A percentile compares a stretch with the other conserved stretches of the same genome.
Evolutionary conservation across 2,797 vertebrate genomes (phyloP).

Genomic region (Pantherophis vulpinus): DNA sequence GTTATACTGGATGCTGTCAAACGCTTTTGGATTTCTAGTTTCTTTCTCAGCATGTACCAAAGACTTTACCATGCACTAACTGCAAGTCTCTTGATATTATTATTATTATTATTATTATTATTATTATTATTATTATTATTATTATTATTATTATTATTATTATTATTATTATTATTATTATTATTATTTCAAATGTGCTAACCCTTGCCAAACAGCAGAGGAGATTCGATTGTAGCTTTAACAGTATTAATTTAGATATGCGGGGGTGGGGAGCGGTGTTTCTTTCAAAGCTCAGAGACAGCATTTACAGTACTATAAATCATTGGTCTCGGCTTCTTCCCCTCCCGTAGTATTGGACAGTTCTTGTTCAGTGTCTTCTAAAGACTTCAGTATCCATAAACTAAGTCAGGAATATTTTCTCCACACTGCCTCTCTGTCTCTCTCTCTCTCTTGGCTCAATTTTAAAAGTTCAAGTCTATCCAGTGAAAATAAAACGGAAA

Average conservation of each 20-base stretch:
- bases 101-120: too few relatives aligned
- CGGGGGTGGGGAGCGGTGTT: background rate
- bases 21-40: slow-evolving; percentile 45
- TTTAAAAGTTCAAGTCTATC: background rate
- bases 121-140: background rate
- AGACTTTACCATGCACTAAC: slow-evolving; percentile 43
- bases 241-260: slow-evolving; percentile 53
- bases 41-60: slow-evolving; percentile 33
- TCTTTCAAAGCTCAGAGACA: too few relatives aligned
- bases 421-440: background rate
- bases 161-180: slow-evolving; percentile 53
- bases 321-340: too few relatives aligned
- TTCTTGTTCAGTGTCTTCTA: too few relatives aligned
- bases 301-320: too few relatives aligned
- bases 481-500: background rate
- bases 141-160: slow-evolving; percentile 39
- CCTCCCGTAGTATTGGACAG: too few relatives aligned
- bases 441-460: background rate
- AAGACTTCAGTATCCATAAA: background rate
- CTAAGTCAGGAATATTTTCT: background rate
- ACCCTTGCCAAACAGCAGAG: slow-evolving; percentile 52
- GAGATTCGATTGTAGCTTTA: slow-evolving; percentile 52
- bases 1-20: slow-evolving; percentile 35
- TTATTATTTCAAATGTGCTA: slow-evolving; percentile 60
- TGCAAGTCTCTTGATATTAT: background rate